Conservation (phyloP, 2,888 invertebrate species). For the Nezara viridula region DNA sequence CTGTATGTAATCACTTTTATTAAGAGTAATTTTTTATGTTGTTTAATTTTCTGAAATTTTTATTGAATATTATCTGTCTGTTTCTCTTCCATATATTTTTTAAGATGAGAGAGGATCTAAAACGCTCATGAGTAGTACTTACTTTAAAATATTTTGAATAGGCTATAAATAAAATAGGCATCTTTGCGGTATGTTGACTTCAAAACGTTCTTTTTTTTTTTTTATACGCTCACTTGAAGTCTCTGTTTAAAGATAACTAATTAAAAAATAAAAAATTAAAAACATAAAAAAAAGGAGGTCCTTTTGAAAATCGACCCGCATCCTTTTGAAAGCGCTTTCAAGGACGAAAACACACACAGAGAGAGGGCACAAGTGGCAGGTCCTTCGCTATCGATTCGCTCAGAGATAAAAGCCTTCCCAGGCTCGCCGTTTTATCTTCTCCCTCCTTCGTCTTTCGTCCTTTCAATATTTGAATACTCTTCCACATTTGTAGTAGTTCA, state of each 20-base stretch:
- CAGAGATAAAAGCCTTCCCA: background rate
- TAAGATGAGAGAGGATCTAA: too few relatives aligned
- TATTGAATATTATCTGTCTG: too few relatives aligned
- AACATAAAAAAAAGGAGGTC: background rate
- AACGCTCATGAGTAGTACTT: too few relatives aligned
- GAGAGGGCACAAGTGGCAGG: background rate
- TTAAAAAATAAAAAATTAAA: background rate
- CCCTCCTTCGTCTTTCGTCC: background rate
- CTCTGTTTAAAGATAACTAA: background rate
- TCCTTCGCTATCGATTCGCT: background rate
- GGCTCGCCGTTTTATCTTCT: background rate
- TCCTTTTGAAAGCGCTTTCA: background rate
- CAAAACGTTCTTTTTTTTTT: background rate
- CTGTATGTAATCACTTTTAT: too few relatives aligned
- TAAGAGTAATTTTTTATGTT: too few relatives aligned
- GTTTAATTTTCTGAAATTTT: too few relatives aligned
- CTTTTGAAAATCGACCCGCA: conserved; percentile 13
- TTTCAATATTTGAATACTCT: background rate
- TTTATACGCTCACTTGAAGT: background rate
- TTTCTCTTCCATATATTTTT: too few relatives aligned
- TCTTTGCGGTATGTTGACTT: background rate
- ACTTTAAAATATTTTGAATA: too few relatives aligned
- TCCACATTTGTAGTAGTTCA: background rate
- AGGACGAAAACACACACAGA: background rate
- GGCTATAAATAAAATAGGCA: too few relatives aligned